Evolutionary conservation across 2,888 invertebrate species (phyloP), one percentile per base, ranked within the genome.

Genomic region (Epinotia bilunana): DNA sequence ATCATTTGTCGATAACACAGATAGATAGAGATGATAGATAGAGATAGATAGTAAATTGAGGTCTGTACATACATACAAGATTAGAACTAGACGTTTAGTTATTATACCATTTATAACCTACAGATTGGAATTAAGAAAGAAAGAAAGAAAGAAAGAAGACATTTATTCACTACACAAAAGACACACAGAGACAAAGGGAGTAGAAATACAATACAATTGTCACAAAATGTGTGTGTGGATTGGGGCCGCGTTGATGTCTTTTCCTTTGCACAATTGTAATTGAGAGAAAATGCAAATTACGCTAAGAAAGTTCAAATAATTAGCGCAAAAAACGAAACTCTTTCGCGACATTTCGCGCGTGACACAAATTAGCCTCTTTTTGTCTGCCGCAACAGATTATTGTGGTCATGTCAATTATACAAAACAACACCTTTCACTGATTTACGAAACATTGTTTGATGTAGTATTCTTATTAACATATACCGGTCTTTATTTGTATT

Each of bases 341-440:
- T 65, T 70, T 71, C 60, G 43, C 70, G 49, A 46, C 43, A 71
- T 71, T 71, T 74, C 64, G 65, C 64, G 74, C 64, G 74, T 71
- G 70, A 71, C 74, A 71, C 65, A 71, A 74, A 74, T 74, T 74
- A 71, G 64, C 70, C 70, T 74, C 6, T 53, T 74, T 74, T 74
- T 74, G 68, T 74, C 65, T 60, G 60, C 70, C 53, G 63, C 64
- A 65, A 53, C 70, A 64, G 58, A 71, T 70, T 60, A 76, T 58
- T 72, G 72, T 72, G 67, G 75, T 62, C 61, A 75, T 72, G 67
- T 33, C 71, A 72, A 67, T 72, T 74, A 74, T 65, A 71, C 70
- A 55, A 72, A 75, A 72, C 61, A 75, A 61, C 71, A 75, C 71
- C 75, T 75, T 75, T 75, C 75, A 65, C 71, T 72, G 72, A 60